These are phyloP conservation scores for Allobates femoralis DNA, from an alignment of 2,797 vertebrate genomes.

Conservation along the genomic window DNA sequence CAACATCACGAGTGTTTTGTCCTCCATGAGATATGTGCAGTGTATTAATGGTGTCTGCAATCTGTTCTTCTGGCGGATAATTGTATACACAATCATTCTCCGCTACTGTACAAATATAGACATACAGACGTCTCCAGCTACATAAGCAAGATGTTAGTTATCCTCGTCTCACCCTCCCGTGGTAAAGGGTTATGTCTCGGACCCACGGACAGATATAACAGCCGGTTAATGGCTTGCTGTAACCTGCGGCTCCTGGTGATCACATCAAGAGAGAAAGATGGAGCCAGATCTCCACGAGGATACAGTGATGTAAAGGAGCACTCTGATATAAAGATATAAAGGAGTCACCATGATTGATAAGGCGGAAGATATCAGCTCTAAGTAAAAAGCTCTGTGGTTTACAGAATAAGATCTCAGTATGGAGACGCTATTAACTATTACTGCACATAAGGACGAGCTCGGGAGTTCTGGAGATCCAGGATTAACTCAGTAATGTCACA, in stretches of 20 bases:
- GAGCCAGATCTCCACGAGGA: neutral
- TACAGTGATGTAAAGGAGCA: neutral
- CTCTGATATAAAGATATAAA: no score
- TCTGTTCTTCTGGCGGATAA: neutral
- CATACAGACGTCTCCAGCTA: neutral
- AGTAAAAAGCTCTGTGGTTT: neutral
- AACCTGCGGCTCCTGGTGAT: slow-evolving; percentile 53
- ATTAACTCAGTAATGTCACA: no score
- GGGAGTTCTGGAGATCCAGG: no score
- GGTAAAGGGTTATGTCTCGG: neutral
- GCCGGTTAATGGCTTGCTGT: slow-evolving; percentile 35
- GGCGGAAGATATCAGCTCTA: neutral
- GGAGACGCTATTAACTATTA: no score
- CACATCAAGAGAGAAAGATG: slow-evolving; percentile 66
- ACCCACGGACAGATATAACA: slow-evolving; percentile 29
- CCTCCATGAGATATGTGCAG: neutral
- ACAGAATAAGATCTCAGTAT: neutral
- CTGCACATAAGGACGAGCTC: no score
- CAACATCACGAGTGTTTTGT: neutral
- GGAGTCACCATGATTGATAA: neutral
- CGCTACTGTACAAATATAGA: neutral
- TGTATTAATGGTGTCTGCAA: neutral
- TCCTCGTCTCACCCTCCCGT: neutral
- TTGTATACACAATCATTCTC: neutral
- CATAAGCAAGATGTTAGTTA: neutral